These are phyloP conservation scores for Orchesella cincta DNA, from an alignment of 1,140 invertebrate species.

Conservation along the genomic window DNA sequence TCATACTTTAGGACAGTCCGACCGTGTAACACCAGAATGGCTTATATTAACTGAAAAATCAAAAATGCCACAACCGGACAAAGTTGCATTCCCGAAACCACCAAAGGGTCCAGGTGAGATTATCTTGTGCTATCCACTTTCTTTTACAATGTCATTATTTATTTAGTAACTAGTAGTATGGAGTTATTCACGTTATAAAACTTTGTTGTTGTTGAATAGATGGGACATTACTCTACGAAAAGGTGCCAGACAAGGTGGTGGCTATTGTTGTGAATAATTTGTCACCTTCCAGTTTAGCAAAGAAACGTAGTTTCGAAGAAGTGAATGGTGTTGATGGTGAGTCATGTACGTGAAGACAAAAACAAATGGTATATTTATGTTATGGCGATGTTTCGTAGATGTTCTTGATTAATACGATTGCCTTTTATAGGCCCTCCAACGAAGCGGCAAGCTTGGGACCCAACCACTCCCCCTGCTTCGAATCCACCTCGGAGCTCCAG, in stretches of 20 bases:
- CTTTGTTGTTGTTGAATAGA: slow-evolving; percentile 60
- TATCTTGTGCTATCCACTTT: background rate
- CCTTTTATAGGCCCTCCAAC: slow-evolving; percentile 57
- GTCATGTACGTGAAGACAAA: slow-evolving; percentile 56
- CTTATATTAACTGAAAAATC: slow-evolving; percentile 75
- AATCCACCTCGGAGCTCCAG: slow-evolving; percentile 57
- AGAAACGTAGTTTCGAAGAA: slow-evolving; percentile 79
- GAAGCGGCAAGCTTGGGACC: slow-evolving; percentile 66
- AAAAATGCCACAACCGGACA: slow-evolving; percentile 73
- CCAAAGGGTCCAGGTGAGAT: slow-evolving; percentile 74
- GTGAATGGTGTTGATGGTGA: slow-evolving; percentile 86
- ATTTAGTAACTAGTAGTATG: slow-evolving; percentile 13
- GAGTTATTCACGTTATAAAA: background rate
- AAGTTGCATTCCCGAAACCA: slow-evolving; percentile 82
- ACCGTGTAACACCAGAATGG: slow-evolving; percentile 75
- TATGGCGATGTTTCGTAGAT: slow-evolving; percentile 20
- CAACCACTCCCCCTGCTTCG: slow-evolving; percentile 62
- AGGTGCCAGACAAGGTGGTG: slow-evolving; percentile 69
- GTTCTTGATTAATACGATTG: slow-evolving; percentile 41
- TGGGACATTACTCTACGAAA: slow-evolving; percentile 79
- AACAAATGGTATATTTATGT: slow-evolving; percentile 3
- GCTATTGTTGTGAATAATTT: slow-evolving; percentile 61
- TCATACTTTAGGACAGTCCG: slow-evolving; percentile 68
- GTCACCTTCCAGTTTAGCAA: slow-evolving; percentile 63
- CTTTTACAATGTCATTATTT: slow-evolving; percentile 1